These are phyloP conservation scores for Ophioderma brevispina DNA, from an alignment of 35 echinoderm and acorn worm species.

Conservation along the genomic window DNA sequence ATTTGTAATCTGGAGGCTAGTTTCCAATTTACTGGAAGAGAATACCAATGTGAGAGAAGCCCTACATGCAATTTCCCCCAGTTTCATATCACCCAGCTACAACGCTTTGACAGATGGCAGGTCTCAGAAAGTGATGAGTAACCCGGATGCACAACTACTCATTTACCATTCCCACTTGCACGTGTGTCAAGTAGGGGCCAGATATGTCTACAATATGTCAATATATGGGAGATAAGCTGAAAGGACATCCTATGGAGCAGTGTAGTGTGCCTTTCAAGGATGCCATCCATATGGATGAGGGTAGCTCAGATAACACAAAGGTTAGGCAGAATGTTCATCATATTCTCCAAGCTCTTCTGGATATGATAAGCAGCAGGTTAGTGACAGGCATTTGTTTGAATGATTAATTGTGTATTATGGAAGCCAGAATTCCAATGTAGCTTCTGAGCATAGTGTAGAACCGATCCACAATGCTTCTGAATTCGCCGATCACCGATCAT, in stretches of 20 bases:
- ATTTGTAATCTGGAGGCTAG: no score
- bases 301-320: not conserved
- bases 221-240: not conserved
- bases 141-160: not conserved
- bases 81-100: not conserved
- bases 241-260: not conserved
- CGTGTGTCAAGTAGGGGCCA: constrained; percentile 20
- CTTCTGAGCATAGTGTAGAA: no score
- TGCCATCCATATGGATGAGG: no score
- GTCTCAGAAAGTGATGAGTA: not conserved
- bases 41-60: constrained; percentile 5
- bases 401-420: no score
- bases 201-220: constrained; percentile 32
- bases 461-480: no score
- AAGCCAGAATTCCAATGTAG: no score
- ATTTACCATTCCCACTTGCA: not conserved
- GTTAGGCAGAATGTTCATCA: not conserved
- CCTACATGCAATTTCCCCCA: constrained; percentile 12
- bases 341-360: constrained; percentile 23
- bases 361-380: constrained; percentile 32
- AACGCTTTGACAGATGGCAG: not conserved
- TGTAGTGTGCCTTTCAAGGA: no score
- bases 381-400: no score
- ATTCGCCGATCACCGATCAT: no score
- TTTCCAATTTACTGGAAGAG: constrained; percentile 43